Evolutionary conservation across 2,797 vertebrate genomes (phyloP).

Genomic region (Lepidocolaptes lacrymiger): DNA sequence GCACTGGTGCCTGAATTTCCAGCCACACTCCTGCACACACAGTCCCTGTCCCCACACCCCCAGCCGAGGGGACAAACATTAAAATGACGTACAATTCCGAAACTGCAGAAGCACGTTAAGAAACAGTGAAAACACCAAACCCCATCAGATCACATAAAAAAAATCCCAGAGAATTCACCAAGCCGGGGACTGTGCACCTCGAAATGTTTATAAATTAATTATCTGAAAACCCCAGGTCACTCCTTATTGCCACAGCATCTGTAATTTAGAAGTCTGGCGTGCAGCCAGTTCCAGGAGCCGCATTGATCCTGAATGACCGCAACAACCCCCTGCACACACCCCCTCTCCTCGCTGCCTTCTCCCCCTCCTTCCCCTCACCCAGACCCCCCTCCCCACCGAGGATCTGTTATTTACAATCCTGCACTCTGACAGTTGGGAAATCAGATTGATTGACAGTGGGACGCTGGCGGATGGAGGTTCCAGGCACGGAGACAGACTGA

Average conservation of each 20-base stretch:
- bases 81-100: fast-evolving
- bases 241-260: conserved; percentile 75
- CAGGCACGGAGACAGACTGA: conserved; percentile 56
- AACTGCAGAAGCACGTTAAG: fast-evolving
- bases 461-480: conserved; percentile 56
- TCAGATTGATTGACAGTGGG: conserved; percentile 74
- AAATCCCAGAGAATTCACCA: neutral
- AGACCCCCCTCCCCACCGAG: conserved; percentile 16
- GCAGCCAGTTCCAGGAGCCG: conserved; percentile 65
- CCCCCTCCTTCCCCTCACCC: neutral
- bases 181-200: neutral
- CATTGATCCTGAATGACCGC: conserved; percentile 69
- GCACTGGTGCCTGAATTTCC: neutral
- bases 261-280: conserved; percentile 78
- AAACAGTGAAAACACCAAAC: neutral
- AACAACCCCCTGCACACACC: conserved; percentile 41
- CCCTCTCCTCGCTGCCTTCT: neutral
- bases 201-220: conserved; percentile 70
- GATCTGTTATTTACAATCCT: conserved; percentile 83
- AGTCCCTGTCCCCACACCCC: neutral
- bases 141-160: neutral
- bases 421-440: conserved; percentile 84
- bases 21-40: neutral
- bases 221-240: conserved; percentile 67
- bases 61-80: neutral